Conservation (phyloP, 2,113 vertebrate genomes). For the Odocoileus virginianus region DNA sequence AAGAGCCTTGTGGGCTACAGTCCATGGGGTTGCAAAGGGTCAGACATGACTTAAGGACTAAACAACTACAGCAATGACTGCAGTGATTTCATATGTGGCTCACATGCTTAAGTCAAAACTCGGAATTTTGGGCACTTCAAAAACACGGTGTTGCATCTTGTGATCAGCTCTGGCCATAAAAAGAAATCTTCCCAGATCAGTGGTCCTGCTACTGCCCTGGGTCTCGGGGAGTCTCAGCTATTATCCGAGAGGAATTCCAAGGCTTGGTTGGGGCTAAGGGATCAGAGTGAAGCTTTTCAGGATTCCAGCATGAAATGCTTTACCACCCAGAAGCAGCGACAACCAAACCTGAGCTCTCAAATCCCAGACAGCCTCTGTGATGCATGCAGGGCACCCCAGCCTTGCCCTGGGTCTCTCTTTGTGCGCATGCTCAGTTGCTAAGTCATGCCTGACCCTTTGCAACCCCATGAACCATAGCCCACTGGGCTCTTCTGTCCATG, state of each 20-base stretch:
- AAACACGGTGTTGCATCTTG: rapidly evolving
- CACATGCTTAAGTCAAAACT: background rate
- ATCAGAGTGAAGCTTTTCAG: background rate
- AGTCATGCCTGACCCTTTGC: background rate
- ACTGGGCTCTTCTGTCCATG: background rate
- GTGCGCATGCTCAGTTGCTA: background rate
- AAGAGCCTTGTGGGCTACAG: background rate
- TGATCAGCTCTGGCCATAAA: rapidly evolving
- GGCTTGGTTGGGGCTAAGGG: background rate
- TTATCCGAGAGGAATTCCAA: background rate
- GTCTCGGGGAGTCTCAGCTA: background rate
- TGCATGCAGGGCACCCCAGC: rapidly evolving
- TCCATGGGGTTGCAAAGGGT: background rate
- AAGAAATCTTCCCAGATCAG: background rate
- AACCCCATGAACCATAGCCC: background rate
- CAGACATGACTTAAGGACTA: background rate
- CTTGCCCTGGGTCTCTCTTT: background rate
- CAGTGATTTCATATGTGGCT: rapidly evolving
- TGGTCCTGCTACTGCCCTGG: rapidly evolving
- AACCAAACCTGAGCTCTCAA: background rate
- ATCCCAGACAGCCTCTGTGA: background rate
- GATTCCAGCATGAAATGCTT: background rate
- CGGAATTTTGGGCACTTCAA: background rate
- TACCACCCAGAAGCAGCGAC: background rate
- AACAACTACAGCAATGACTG: rapidly evolving